Evolutionary conservation across 2,888 invertebrate genomes (phyloP).

Genomic region (Andrena chrysosceles): DNA sequence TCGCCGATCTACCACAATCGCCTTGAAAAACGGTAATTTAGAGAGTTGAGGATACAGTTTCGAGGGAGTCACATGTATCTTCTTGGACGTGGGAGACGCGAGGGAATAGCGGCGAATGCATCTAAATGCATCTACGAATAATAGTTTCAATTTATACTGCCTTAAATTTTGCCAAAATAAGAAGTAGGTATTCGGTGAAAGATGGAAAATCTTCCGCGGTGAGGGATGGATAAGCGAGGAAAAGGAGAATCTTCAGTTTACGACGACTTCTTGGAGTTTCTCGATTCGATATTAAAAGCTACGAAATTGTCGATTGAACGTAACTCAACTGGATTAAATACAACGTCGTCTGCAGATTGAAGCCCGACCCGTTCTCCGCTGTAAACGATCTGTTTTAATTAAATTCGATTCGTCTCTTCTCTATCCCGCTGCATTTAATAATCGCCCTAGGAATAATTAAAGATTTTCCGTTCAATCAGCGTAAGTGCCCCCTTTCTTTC

Average conservation of each 20-base stretch:
- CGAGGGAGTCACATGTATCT: neutral
- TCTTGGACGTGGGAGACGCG: neutral
- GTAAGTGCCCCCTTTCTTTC: neutral
- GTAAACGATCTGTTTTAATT: slow-evolving; percentile 50
- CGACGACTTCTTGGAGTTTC: neutral
- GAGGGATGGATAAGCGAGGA: neutral
- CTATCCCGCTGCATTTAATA: slow-evolving; percentile 16
- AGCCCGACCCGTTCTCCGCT: neutral
- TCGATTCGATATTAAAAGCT: slow-evolving; percentile 7
- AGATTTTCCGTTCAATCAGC: slow-evolving; percentile 16
- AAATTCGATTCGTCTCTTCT: slow-evolving; percentile 17
- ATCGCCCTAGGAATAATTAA: slow-evolving; percentile 8
- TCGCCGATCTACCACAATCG: neutral
- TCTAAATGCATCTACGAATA: neutral
- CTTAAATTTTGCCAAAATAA: neutral
- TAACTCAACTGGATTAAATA: slow-evolving; percentile 11
- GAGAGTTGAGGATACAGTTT: neutral
- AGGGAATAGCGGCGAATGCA: neutral
- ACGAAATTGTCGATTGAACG: slow-evolving; percentile 12
- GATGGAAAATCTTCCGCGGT: neutral
- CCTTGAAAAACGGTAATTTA: neutral
- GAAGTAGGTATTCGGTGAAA: neutral
- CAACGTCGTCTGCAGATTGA: slow-evolving; percentile 20
- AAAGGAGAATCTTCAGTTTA: neutral
- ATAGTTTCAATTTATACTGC: neutral